Evolutionary conservation across 2,797 vertebrate genomes (phyloP).

Genomic region (Acrossocheilus fasciatus): DNA sequence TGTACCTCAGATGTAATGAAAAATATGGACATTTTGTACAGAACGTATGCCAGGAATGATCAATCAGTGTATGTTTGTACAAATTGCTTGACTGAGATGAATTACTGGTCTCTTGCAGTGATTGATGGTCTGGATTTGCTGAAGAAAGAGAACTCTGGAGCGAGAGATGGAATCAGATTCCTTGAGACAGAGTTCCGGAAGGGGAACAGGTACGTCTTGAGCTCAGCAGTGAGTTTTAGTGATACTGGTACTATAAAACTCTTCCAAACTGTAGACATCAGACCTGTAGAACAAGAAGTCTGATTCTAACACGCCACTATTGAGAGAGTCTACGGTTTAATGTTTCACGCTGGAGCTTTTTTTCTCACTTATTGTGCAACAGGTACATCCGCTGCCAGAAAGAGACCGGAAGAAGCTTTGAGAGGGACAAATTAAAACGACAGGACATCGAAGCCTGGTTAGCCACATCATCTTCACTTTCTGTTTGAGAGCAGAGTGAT

Average conservation of each 20-base stretch:
- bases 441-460: slow-evolving; percentile 95
- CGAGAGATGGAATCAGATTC: slow-evolving; percentile 93
- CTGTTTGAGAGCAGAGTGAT: background rate
- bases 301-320: background rate
- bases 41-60: background rate
- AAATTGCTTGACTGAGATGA: background rate
- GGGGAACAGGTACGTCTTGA: slow-evolving; percentile 88
- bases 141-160: slow-evolving; percentile 93
- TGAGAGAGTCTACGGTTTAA: background rate
- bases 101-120: slow-evolving; percentile 74
- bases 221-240: background rate
- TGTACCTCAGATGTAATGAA: background rate
- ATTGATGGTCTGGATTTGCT: slow-evolving; percentile 94
- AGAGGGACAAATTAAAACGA: slow-evolving; percentile 93
- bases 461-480: slow-evolving; percentile 15
- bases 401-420: slow-evolving; percentile 90
- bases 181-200: slow-evolving; percentile 96
- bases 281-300: background rate
- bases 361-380: background rate
- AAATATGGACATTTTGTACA: background rate
- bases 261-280: background rate
- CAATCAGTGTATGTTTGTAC: slow-evolving; percentile 10
- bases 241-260: background rate
- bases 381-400: slow-evolving; percentile 98
- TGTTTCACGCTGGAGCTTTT: background rate